Conservation (phyloP, 2,113 vertebrate genomes). For the Neopipo cinnamomea region DNA sequence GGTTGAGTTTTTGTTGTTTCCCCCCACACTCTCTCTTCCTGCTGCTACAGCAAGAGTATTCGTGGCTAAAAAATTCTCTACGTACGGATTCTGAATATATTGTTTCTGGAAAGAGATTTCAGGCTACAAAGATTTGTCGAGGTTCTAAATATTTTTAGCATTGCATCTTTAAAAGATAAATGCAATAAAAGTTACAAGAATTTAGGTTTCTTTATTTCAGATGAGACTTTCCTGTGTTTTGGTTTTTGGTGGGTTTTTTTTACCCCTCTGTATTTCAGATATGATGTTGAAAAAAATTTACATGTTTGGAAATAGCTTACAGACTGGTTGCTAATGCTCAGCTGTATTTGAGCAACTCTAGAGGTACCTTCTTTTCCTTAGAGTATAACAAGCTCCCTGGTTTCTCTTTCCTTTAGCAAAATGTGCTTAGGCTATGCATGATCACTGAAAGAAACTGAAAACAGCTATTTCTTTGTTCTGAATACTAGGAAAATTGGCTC, state of each 20-base stretch:
- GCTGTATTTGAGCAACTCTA: background rate
- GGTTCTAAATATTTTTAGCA: background rate
- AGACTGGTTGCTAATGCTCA: background rate
- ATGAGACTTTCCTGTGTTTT: background rate
- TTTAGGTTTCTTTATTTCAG: background rate
- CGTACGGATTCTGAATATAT: background rate
- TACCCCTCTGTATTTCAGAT: background rate
- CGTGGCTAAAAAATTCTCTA: background rate
- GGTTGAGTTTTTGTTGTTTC: background rate
- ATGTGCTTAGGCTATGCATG: background rate
- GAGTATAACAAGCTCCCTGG: background rate
- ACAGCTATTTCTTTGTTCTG: background rate
- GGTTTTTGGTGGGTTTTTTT: background rate
- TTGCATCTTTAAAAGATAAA: background rate
- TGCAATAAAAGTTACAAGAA: background rate
- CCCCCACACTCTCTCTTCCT: background rate
- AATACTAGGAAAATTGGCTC: background rate
- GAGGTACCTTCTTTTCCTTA: background rate
- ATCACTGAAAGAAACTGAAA: background rate
- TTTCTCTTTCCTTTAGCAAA: background rate
- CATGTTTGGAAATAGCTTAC: background rate
- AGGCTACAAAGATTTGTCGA: background rate
- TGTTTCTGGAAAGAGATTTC: background rate
- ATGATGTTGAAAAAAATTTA: background rate
- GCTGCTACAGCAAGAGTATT: background rate